Conservation (phyloP, 2,888 invertebrate genomes). For the Galeruca laticollis region DNA sequence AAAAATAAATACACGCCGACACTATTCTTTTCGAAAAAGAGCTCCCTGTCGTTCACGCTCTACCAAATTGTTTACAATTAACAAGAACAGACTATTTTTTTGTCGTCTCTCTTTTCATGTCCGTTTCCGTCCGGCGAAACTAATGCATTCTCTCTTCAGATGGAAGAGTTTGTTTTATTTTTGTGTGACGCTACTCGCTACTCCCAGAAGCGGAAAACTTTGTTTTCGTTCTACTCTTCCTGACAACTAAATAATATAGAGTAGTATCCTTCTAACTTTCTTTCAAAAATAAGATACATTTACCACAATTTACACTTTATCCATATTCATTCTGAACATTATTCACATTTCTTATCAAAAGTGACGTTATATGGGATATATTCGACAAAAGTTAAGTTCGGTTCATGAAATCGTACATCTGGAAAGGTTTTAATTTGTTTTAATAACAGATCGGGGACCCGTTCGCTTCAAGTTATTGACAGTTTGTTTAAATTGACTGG, state of each 20-base stretch:
- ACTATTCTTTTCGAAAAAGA: neutral
- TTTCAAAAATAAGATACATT: conserved; percentile 6
- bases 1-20: no score
- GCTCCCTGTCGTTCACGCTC: neutral
- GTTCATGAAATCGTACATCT: no score
- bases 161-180: conserved; percentile 22
- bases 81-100: neutral
- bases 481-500: no score
- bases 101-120: conserved; percentile 8
- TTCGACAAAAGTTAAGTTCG: no score
- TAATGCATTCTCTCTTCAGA: conserved; percentile 23
- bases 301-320: neutral
- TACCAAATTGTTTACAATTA: conserved; percentile 11
- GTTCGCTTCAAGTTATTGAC: no score
- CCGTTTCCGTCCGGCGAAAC: conserved; percentile 14
- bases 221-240: conserved; percentile 24
- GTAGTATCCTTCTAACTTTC: conserved; percentile 8
- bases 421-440: no score
- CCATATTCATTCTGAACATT: no score
- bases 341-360: no score
- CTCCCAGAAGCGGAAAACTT: conserved; percentile 20
- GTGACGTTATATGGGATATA: no score
- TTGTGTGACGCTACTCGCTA: conserved; percentile 25
- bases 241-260: conserved; percentile 28
- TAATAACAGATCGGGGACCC: no score